Evolutionary conservation across 1,140 invertebrate genomes (phyloP), one percentile per base, ranked within the genome.

Genomic region (Coptotermes formosanus): DNA sequence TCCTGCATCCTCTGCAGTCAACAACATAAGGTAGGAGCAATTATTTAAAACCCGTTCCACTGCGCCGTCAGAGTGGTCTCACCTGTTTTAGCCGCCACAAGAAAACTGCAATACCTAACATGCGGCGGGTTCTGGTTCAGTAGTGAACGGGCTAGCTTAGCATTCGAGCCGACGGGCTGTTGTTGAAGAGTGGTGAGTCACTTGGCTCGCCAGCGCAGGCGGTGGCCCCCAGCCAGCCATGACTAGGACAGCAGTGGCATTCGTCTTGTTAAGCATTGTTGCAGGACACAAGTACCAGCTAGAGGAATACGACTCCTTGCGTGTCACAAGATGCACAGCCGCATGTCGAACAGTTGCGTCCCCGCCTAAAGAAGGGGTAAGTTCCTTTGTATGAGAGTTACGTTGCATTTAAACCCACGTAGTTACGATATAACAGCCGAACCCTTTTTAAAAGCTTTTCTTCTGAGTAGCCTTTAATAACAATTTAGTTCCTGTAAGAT

Each of bases 301-400:
- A 25, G 48, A 85, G 38, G 52, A 69, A 69, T 55, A 85, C 25
- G 55, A 85, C 43, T 14, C 84, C 14, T 85, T 85, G 32, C 43
- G 69, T n/a, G 25, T 86, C 81, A 4, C 88, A 44, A 88, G 89
- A 85, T 90, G 89, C 85, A 88, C 89, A n/a, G 88, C 89, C 4
- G 88, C 87, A 81, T 90, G 89, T 85, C 87, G 87, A n/a, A 30
- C 8, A 9, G 64, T 75, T 75, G 8, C 25, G 6, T 4, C 64
- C 64, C 11, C 64, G 7, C n/a, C 64, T 14, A 75, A 16, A 75
- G 64, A 75, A 75, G 64, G 64, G 64, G 64, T 75, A 75, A 75
- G 64, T 75, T 55, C 19, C 3, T 55, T 55, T 19, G 19, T 55
- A 48, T 48, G 0, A 48, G 9, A 48, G 45, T 16, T 12, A 16